Base-by-base conservation (phyloP, 2,888 invertebrate species). In the Drosophila suboccidentalis region DNA sequence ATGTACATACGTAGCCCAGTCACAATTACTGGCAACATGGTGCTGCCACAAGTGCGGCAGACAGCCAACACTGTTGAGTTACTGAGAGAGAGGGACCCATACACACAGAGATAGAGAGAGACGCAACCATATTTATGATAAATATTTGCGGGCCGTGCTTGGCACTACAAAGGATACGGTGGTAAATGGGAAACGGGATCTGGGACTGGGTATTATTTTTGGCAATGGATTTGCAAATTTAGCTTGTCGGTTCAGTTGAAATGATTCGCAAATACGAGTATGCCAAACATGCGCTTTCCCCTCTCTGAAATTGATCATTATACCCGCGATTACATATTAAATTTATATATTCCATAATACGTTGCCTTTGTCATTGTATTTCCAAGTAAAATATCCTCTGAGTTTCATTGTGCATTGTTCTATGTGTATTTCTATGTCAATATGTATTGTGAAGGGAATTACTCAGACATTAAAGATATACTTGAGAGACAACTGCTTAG, bases 111-210 rank as follows among this genome's bases (percentile, higher is more conserved):
- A 34, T 17, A 15, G 44, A 22, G 44, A 10, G 11, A 26, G 6
- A 19, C 4, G 10, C 1, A 13, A 3, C 17, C 17, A 78, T 76
- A 79, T 84, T 84, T 73, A 84, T 81, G 50, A 72, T 70, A 73
- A 72, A 75, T 64, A 73, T 81, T 69, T 65, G 69, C 50, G 11
- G 43, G 49, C 32, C 59, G 51, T 47, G 65, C 51, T 32, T 22
- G 15, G 19, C n/a, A 38, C 11, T 51, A 22, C 41, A 47, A 53
- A 15, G 46, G 41, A 54, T 53, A 22, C 29, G 62, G 13, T 10
- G 59, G 15, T 10, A 41, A 63, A 46, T 47, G 34, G 8, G 22
- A 26, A 51, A 15, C n/a, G 41, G 29, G 8, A 22, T 47, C 39
- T 17, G 26, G 26, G 38, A 15, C n/a, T 29, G 26, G 41, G 9